Evolutionary conservation across 1,140 invertebrate genomes (phyloP).

Genomic region (Drosophila sp.): DNA sequence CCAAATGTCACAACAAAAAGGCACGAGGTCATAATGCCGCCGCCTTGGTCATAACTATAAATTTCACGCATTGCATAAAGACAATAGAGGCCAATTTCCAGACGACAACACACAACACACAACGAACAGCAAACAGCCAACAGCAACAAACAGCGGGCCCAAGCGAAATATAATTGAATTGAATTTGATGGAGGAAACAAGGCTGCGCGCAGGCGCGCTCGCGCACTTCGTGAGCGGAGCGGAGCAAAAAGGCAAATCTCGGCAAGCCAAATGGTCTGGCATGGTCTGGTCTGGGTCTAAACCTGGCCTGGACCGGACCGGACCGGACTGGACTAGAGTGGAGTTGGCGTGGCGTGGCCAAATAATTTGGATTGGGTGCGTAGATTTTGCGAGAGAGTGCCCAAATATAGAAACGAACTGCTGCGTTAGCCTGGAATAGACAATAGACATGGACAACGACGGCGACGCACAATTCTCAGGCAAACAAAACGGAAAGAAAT

Average conservation of each 20-base stretch:
- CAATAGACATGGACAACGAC: slow-evolving; percentile 64
- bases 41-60: slow-evolving; percentile 69
- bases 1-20: slow-evolving; percentile 57
- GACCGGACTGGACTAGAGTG: slow-evolving; percentile 35
- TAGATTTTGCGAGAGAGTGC: slow-evolving; percentile 44
- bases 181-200: slow-evolving; percentile 59
- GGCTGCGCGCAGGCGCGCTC: neutral
- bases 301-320: neutral
- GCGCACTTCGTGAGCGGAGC: slow-evolving; percentile 6
- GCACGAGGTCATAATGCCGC: slow-evolving; percentile 66
- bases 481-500: slow-evolving; percentile 43
- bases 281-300: neutral
- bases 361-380: slow-evolving; percentile 60
- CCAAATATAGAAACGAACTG: slow-evolving; percentile 52
- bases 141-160: slow-evolving; percentile 18
- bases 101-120: slow-evolving; percentile 4
- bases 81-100: slow-evolving; percentile 68
- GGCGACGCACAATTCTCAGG: slow-evolving; percentile 69
- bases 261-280: slow-evolving; percentile 30
- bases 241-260: slow-evolving; percentile 66
- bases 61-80: slow-evolving; percentile 71
- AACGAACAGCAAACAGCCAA: neutral
- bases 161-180: slow-evolving; percentile 62
- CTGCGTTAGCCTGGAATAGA: slow-evolving; percentile 54
- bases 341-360: slow-evolving; percentile 25